Evolutionary conservation across 2,113 vertebrate genomes (phyloP).

Genomic region (Saimiri boliviensis): DNA sequence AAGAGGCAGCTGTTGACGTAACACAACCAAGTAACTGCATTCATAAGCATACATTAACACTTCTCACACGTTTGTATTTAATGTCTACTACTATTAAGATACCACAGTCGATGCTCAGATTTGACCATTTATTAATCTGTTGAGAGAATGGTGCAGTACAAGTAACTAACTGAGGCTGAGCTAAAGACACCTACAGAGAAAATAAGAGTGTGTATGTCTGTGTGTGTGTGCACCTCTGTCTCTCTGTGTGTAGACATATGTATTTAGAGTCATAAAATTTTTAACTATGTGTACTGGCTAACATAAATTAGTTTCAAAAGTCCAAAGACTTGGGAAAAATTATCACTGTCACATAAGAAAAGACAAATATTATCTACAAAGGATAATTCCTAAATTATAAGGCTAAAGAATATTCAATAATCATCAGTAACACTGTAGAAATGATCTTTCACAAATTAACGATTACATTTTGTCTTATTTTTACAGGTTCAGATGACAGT

Average conservation of each 20-base stretch:
- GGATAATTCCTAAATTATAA: background rate
- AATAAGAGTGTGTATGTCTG: background rate
- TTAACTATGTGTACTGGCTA: background rate
- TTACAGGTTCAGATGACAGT: background rate
- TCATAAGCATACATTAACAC: background rate
- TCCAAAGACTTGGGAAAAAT: background rate
- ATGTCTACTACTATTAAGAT: background rate
- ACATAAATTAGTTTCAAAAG: background rate
- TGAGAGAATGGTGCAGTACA: conserved; percentile 64
- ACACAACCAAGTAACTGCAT: too few species aligned
- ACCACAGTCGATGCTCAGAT: conserved; percentile 51
- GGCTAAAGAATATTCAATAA: background rate
- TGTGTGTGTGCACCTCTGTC: background rate
- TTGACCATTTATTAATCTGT: conserved; percentile 77
- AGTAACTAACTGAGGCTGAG: conserved; percentile 57
- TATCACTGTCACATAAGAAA: background rate
- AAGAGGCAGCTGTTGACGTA: background rate
- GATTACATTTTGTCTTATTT: background rate
- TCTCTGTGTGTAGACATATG: too few species aligned
- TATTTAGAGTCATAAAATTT: background rate
- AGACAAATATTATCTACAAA: background rate
- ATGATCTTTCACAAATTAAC: background rate
- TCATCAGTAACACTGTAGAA: background rate
- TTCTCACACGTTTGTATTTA: background rate
- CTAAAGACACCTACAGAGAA: conserved; percentile 64